Conservation (phyloP, 2,888 invertebrate species). For the Pandemis heparana region DNA sequence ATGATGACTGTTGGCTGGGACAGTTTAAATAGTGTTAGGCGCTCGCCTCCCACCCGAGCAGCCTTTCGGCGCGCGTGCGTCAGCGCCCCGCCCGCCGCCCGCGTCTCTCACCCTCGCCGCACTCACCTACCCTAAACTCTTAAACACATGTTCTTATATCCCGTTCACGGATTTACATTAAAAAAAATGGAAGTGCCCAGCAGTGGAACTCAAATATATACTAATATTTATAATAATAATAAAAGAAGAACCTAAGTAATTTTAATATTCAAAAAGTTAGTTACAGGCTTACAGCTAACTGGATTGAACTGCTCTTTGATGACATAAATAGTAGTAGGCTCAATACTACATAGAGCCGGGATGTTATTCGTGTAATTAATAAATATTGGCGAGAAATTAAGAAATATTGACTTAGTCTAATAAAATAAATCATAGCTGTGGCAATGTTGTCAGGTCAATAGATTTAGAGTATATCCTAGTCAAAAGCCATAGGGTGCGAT, state of each 20-base stretch:
- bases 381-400: not conserved
- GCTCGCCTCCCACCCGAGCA: conserved; percentile 83
- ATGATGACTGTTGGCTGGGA: conserved; percentile 87
- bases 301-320: not conserved
- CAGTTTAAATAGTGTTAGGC: conserved; percentile 88
- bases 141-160: not conserved
- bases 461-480: conserved; percentile 16
- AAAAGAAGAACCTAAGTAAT: too few relatives aligned
- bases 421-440: not conserved
- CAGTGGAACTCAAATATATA: too few relatives aligned
- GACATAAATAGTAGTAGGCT: not conserved
- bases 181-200: not conserved
- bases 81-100: conserved; percentile 70
- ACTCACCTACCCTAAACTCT: conserved; percentile 25
- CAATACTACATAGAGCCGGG: not conserved
- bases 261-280: too few relatives aligned
- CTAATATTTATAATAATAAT: too few relatives aligned
- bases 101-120: conserved; percentile 43
- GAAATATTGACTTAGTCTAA: not conserved
- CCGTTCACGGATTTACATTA: not conserved
- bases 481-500: conserved; percentile 18
- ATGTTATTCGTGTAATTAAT: too few relatives aligned
- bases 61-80: conserved; percentile 87
- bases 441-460: not conserved
- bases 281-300: not conserved